Conservation (phyloP, 2,888 invertebrate genomes). For the Drosophila atripex region DNA sequence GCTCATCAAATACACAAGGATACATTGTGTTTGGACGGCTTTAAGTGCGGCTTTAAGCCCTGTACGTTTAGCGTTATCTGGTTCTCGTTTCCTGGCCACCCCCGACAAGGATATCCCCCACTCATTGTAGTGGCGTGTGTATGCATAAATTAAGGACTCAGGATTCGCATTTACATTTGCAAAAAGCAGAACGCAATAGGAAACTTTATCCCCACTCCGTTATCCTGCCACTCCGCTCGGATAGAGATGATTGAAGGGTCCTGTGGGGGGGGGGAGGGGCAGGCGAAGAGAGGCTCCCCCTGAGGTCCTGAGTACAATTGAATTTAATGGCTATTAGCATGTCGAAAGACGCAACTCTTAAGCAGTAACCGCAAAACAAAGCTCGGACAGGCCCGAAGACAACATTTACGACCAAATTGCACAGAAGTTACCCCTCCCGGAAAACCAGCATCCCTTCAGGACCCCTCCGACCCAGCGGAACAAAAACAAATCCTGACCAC, state of each 20-base stretch:
- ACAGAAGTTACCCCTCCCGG: conserved; percentile 28
- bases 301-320: conserved; percentile 43
- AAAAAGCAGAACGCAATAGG: conserved; percentile 39
- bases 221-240: conserved; percentile 1
- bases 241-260: conserved; percentile 32
- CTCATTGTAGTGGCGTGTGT: conserved; percentile 56
- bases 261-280: not conserved
- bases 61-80: conserved; percentile 32
- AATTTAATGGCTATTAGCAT: conserved; percentile 67
- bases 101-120: conserved; percentile 29
- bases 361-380: conserved; percentile 62
- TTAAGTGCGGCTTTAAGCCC: conserved; percentile 43
- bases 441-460: conserved; percentile 1
- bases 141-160: conserved; percentile 63
- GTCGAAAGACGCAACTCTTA: conserved; percentile 55
- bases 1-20: conserved; percentile 20
- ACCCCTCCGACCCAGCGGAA: not conserved
- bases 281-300: not conserved
- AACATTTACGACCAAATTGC: conserved; percentile 51
- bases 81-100: not conserved
- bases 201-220: conserved; percentile 28
- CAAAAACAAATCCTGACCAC: conserved; percentile 62
- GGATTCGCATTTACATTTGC: conserved; percentile 41
- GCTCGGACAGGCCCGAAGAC: conserved; percentile 34
- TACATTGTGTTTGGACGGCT: conserved; percentile 18